phyloP scores from a whole-genome alignment of 2,113 vertebrate species.

The Trichechus manatus region DNA sequence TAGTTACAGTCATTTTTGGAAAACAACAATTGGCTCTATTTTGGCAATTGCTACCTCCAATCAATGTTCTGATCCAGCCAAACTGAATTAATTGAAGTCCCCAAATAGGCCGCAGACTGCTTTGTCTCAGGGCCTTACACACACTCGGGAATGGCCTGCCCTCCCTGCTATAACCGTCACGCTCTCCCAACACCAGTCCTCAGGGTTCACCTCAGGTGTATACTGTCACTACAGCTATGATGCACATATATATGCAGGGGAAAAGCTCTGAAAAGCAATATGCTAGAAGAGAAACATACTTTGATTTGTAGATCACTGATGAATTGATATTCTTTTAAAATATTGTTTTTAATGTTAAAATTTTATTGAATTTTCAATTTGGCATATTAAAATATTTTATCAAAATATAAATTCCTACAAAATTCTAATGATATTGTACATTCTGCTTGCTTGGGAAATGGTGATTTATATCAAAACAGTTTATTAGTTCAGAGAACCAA shows the following conservation, averaged over 20 bases:
- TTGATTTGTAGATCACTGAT: not conserved
- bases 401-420: not conserved
- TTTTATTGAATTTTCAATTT: not conserved
- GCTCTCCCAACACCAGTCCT: not conserved
- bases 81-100: not conserved
- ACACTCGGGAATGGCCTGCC: no score
- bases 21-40: not conserved
- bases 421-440: not conserved
- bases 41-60: not conserved
- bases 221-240: not conserved
- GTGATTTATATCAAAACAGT: not conserved
- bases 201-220: fast-evolving
- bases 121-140: not conserved
- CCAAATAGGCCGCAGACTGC: fast-evolving
- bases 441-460: slow-evolving; percentile 32
- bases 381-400: not conserved
- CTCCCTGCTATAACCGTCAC: fast-evolving
- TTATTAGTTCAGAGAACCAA: not conserved
- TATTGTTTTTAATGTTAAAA: not conserved
- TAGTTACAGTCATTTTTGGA: not conserved
- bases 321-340: not conserved
- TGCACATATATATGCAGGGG: not conserved
- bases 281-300: fast-evolving
- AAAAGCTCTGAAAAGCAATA: not conserved
- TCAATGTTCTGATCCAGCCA: not conserved